Base-by-base conservation (phyloP, 2,113 vertebrate species). In the Condylura cristata region DNA sequence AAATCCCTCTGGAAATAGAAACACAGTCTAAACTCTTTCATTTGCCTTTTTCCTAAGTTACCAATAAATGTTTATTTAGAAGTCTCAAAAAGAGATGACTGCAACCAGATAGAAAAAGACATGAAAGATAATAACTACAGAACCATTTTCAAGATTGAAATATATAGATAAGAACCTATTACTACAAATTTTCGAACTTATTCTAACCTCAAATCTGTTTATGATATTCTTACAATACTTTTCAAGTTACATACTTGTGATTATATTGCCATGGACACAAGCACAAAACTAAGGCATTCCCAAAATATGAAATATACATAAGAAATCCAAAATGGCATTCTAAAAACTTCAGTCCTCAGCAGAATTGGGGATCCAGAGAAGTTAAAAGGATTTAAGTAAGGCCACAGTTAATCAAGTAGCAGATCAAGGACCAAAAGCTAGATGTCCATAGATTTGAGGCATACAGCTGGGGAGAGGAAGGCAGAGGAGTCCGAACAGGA, bases 251-350 rank as follows among this genome's bases (percentile, higher is more conserved):
- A 91, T 26, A 76, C 17, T 71, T 95, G 51, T 79, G 34, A 65
- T 79, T 66, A 34, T 81, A 95, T 86, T n/a, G 82, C 28, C 34
- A 89, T 46, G 51, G 44, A 89, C 53, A 94, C 18, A 93, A 91
- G 39, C 56, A 74, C 16, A n/a, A 89, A 95, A 93, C 48, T 68
- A 81, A 93, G 95, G 93, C 7, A 91, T 61, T 86, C 37, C 60
- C 87, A 89, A 94, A 94, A 90, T 80, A 86, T 34, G 30, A 92
- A 86, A 94, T 39, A 87, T 16, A 53, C 2, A 41, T 39, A 82
- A 79, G 17, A 81, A 91, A 94, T 75, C 92, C 61, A 90, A 91
- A 96, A 93, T 60, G 61, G 39, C 32, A 95, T 78, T 91, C 61
- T 90, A 91, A 91, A 51, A 81, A 82, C 44, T 93, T 91, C 30